Conservation (phyloP, 1,140 invertebrate species). For the Hesperophylax magnus region DNA sequence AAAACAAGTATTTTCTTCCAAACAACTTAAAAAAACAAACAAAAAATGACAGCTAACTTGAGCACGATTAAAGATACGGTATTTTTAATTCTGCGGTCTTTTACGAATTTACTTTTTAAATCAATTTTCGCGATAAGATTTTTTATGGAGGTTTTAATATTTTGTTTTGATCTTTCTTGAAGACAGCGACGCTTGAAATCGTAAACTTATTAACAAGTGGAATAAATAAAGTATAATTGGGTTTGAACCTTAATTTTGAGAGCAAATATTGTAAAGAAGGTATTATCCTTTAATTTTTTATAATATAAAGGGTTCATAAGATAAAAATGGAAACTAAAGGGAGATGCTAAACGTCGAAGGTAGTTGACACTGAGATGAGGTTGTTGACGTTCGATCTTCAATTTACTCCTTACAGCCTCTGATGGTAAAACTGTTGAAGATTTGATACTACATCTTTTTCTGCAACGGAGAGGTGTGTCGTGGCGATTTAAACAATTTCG, state of each 20-base stretch:
- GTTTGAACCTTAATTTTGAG: not conserved
- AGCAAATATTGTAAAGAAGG: not conserved
- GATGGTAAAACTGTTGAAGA: too few species aligned
- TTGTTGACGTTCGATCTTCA: not conserved
- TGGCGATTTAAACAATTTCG: too few species aligned
- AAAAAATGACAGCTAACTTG: too few species aligned
- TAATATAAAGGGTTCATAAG: not conserved
- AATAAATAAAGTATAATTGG: not conserved
- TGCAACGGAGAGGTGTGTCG: too few species aligned
- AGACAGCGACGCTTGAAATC: too few species aligned
- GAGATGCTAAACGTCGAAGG: not conserved
- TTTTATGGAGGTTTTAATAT: not conserved
- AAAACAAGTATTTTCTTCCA: slow-evolving; percentile 9
- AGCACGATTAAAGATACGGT: not conserved
- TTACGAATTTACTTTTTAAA: not conserved
- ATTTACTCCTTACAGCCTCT: too few species aligned
- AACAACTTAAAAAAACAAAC: not conserved
- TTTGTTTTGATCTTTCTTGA: not conserved
- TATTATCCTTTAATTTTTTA: not conserved
- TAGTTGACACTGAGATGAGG: not conserved
- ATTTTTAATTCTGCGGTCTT: not conserved
- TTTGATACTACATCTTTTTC: too few species aligned
- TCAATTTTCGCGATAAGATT: slow-evolving; percentile 9
- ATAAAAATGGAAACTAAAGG: not conserved
- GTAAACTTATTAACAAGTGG: not conserved